A percentile compares a stretch with the other conserved stretches of the same genome.
phyloP scores from a whole-genome alignment of 2,113 vertebrate species.

The Gymnarchus niloticus region DNA sequence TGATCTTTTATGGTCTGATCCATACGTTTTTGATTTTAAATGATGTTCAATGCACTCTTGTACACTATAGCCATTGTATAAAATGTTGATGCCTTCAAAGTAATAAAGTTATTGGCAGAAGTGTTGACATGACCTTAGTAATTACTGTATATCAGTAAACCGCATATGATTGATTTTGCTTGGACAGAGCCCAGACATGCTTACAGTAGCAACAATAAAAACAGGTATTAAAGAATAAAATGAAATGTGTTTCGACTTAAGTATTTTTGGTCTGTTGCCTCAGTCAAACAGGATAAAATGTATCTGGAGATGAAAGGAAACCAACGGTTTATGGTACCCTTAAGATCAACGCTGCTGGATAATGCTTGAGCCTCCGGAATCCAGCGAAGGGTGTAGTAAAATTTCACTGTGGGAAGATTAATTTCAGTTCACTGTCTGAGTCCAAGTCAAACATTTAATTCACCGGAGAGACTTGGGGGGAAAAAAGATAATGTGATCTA shows the following conservation, averaged over 20 bases:
- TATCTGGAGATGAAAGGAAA: constrained; percentile 35
- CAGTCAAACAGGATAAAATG: constrained; percentile 26
- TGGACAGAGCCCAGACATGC: neutral
- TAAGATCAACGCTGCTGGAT: constrained; percentile 33
- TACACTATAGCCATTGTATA: neutral
- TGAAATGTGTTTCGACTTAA: constrained; percentile 5
- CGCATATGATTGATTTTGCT: neutral
- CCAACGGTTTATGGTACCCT: constrained; percentile 29
- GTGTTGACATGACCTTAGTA: neutral
- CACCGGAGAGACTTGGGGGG: constrained; percentile 23
- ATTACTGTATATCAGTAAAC: neutral
- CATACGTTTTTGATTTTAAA: neutral
- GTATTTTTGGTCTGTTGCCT: constrained; percentile 18
- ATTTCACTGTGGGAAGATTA: constrained; percentile 37
- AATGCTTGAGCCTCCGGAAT: constrained; percentile 20
- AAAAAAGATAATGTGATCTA: constrained; percentile 8
- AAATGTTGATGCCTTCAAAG: neutral
- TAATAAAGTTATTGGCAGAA: neutral
- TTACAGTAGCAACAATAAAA: constrained; percentile 7
- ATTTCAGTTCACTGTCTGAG: constrained; percentile 28
- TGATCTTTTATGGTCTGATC: neutral
- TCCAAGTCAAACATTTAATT: constrained; percentile 46
- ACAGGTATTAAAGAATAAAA: neutral
- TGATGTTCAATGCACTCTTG: neutral
- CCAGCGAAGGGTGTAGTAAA: constrained; percentile 34